Evolutionary conservation across 2,888 invertebrate species (phyloP).

Genomic region (Melanotus villosus): DNA sequence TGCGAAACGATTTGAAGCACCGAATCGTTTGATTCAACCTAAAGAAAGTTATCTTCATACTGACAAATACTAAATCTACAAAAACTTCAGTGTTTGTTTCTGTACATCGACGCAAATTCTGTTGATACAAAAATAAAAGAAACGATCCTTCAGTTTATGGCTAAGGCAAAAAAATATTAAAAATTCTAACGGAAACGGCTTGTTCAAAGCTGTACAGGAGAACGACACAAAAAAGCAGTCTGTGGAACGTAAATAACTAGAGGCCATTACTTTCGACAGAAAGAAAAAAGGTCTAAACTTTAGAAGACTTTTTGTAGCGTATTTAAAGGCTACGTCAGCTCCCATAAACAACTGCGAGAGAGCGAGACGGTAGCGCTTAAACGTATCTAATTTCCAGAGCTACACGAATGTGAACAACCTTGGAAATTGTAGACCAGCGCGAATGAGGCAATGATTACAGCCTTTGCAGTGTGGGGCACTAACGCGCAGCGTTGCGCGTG

Average conservation of each 20-base stretch:
- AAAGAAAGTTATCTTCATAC: too few relatives aligned
- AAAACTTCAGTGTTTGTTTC: too few relatives aligned
- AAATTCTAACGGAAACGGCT: too few relatives aligned
- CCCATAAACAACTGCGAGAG: background rate
- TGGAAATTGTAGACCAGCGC: slow-evolving; percentile 4
- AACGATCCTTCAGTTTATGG: too few relatives aligned
- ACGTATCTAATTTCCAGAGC: background rate
- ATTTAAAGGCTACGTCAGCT: background rate
- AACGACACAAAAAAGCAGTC: background rate
- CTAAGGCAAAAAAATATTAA: too few relatives aligned
- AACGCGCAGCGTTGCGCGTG: background rate
- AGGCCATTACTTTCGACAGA: slow-evolving; percentile 1
- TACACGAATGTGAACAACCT: slow-evolving; percentile 12
- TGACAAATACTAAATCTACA: too few relatives aligned
- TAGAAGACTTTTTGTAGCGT: background rate
- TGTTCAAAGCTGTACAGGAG: too few relatives aligned
- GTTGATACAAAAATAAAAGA: too few relatives aligned
- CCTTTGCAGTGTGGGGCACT: background rate
- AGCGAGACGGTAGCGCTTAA: background rate
- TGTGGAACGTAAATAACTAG: background rate
- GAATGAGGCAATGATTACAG: background rate
- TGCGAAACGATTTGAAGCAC: too few relatives aligned
- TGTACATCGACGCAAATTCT: too few relatives aligned
- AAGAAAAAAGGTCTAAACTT: background rate
- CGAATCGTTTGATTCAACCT: too few relatives aligned